Base-by-base conservation (phyloP, 64 coral and sea anemone genomes). In the Porites australiensis region DNA sequence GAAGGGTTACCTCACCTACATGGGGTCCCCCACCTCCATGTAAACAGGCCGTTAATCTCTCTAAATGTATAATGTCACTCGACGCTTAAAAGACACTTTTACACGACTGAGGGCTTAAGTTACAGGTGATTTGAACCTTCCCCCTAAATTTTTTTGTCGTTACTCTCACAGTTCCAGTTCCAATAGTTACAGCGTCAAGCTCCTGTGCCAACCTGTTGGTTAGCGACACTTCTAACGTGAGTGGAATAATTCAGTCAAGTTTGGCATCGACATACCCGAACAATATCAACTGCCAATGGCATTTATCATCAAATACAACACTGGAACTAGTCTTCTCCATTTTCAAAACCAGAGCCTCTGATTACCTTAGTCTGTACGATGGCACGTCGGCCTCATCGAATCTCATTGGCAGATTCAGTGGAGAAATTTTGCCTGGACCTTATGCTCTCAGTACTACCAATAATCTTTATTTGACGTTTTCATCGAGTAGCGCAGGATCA, bases 291-390 rank as follows among this genome's bases (percentile, higher is more conserved):
- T 77, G 75, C 18, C 15, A 77, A 5, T 77, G 75, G 75, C 8
- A 53, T 52, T 77, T 77, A 8, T 6, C 15, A 21, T 77, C 75
- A 21, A 54, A n/a, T 54, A n/a, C 75, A 51, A 55, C 20, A n/a
- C 8, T 77, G 47, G 44, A 77, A 53, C 19, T 77, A 2, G 48
- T 20, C 49, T 77, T 77, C 75, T 19, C 50, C 21, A 46, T 2
- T 9, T 77, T 77, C n/a, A 19, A 7, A 18, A 77, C 75, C 54
- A 19, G 54, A 21, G 5, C 9, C 10, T 14, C 18, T 3, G 75
- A 77, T 77, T 55, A 77, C 19, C 6, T 77, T 5, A n/a, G 2
- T 45, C 48, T 77, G 74, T 77, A 77, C 6, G 74, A 77, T 77
- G 74, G 74, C 8, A 18, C 6, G 8, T 77, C 74, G 4, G 10